Evolutionary conservation across 2,888 invertebrate species (phyloP).

Genomic region (Melanostoma mellinum): DNA sequence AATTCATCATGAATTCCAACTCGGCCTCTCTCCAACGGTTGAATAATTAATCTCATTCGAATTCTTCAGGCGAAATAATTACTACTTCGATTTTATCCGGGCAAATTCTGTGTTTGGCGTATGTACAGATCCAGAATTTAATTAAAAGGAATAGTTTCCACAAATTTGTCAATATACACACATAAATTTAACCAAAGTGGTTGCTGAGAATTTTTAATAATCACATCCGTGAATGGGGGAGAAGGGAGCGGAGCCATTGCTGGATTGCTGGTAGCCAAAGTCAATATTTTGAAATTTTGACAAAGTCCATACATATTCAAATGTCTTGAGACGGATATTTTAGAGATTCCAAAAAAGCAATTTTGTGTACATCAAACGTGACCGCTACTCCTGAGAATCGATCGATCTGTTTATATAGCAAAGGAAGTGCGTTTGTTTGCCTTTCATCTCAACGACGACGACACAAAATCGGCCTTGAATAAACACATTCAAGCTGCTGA

Average conservation of each 20-base stretch:
- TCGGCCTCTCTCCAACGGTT: slow-evolving; percentile 13
- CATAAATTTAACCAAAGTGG: slow-evolving; percentile 14
- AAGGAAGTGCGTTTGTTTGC: slow-evolving; percentile 31
- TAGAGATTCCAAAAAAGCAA: background rate
- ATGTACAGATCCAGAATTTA: slow-evolving; percentile 27
- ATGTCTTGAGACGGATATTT: slow-evolving; percentile 15
- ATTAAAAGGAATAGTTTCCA: slow-evolving; percentile 22
- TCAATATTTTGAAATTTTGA: slow-evolving; percentile 37
- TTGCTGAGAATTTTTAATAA: background rate
- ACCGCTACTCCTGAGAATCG: background rate
- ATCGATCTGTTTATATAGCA: slow-evolving; percentile 3
- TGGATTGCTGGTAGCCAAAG: slow-evolving; percentile 21
- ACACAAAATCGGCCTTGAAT: slow-evolving; percentile 16
- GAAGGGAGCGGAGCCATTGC: too few relatives aligned
- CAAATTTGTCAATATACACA: slow-evolving; percentile 16
- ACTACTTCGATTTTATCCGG: background rate
- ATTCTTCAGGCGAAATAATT: slow-evolving; percentile 33
- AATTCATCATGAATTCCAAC: slow-evolving; percentile 20
- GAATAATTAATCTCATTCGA: slow-evolving; percentile 48
- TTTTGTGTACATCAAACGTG: slow-evolving; percentile 37
- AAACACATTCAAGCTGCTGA: slow-evolving; percentile 3
- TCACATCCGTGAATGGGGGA: too few relatives aligned
- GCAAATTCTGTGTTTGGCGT: slow-evolving; percentile 7
- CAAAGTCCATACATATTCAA: background rate
- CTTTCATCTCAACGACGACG: slow-evolving; percentile 13